These are phyloP conservation scores for Cheilosia impressa DNA, from an alignment of 2,888 invertebrate genomes.

Conservation along the genomic window DNA sequence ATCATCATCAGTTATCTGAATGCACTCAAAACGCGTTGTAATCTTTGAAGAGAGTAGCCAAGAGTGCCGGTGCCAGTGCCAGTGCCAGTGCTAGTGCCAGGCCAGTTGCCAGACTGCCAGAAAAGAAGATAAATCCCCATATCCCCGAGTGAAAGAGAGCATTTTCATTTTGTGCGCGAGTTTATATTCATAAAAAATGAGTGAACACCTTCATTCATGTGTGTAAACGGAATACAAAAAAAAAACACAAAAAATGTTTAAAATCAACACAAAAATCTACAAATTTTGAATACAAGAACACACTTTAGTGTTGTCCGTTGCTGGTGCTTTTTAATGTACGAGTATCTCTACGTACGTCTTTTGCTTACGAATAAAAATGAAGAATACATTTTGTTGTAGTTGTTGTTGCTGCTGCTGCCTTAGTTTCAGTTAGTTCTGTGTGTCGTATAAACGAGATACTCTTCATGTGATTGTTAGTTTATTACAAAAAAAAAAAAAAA, in stretches of 20 bases:
- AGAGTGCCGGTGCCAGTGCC: not conserved
- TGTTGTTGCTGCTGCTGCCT: conserved; percentile 4
- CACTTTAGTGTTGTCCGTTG: conserved; percentile 69
- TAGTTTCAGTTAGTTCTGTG: conserved; percentile 71
- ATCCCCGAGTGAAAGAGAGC: conserved; percentile 64
- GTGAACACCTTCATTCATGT: conserved; percentile 74
- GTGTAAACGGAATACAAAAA: conserved; percentile 49
- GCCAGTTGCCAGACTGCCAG: not conserved
- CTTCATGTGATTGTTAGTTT: conserved; percentile 73
- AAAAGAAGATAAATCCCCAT: conserved; percentile 12
- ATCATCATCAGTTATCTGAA: conserved; percentile 42
- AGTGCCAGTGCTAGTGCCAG: too few relatives aligned
- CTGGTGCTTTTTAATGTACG: conserved; percentile 66
- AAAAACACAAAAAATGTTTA: conserved; percentile 1
- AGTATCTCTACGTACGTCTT: conserved; percentile 41
- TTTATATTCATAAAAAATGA: conserved; percentile 68
- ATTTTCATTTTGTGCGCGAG: conserved; percentile 42
- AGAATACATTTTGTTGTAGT: conserved; percentile 59
- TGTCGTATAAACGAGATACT: conserved; percentile 71
- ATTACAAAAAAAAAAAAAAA: conserved; percentile 62
- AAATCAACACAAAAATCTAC: conserved; percentile 50
- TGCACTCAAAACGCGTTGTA: conserved; percentile 53
- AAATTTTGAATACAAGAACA: conserved; percentile 71
- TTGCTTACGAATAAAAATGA: conserved; percentile 68
- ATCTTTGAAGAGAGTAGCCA: conserved; percentile 53